phyloP scores from a whole-genome alignment of 2,113 vertebrate species.

The Nansenia antarctica region DNA sequence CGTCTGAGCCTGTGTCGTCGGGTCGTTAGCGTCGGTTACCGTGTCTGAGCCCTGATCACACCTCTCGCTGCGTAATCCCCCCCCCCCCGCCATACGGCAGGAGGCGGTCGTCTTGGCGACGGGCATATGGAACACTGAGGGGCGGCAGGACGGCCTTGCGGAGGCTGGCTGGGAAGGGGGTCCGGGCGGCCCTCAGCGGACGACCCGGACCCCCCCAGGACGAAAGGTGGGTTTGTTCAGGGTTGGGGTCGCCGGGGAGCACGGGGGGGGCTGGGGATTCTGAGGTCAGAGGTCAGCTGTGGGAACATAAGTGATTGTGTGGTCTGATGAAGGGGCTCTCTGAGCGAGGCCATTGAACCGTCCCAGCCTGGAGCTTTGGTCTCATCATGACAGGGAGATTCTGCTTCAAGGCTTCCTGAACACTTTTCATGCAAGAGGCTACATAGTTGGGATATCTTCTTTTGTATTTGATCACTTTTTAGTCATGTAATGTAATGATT shows the following conservation, averaged over 20 bases:
- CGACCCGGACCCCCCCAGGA: constrained; percentile 56
- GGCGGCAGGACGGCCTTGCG: constrained; percentile 59
- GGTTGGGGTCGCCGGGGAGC: too few relatives aligned
- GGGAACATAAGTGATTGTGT: constrained; percentile 31
- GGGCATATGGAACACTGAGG: constrained; percentile 25
- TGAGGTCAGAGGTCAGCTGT: background rate
- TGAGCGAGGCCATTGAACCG: background rate
- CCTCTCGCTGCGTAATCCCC: background rate
- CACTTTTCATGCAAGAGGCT: too few relatives aligned
- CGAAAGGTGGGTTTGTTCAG: constrained; percentile 49
- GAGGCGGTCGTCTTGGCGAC: background rate
- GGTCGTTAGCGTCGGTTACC: background rate
- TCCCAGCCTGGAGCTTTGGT: too few relatives aligned
- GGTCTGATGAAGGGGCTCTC: constrained; percentile 37
- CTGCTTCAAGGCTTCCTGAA: too few relatives aligned
- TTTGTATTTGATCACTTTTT: too few relatives aligned
- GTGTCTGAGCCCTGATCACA: background rate
- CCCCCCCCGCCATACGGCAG: background rate
- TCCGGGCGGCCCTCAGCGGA: constrained; percentile 51
- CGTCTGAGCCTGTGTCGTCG: background rate
- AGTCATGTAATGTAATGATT: too few relatives aligned
- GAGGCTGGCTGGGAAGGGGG: constrained; percentile 53
- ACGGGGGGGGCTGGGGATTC: constrained; percentile 10
- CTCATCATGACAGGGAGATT: too few relatives aligned
- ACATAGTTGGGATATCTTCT: too few relatives aligned